A percentile compares a stretch with the other conserved stretches of the same genome.
phyloP scores from a whole-genome alignment of 2,113 vertebrate species.

The Limanda limanda region DNA sequence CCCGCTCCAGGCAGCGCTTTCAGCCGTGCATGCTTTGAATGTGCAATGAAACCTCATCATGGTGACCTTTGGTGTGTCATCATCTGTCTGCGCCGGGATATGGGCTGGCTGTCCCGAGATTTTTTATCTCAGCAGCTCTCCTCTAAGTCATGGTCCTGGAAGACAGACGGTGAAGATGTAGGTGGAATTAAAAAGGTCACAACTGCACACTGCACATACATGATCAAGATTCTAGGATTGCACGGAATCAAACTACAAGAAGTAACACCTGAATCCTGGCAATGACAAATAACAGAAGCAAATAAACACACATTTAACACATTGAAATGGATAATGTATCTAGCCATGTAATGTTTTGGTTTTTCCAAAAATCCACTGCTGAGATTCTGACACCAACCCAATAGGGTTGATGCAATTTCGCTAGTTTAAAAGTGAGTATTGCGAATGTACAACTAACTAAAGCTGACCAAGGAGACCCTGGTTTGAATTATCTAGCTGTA shows the following conservation, averaged over 20 bases:
- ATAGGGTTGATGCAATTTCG: no score
- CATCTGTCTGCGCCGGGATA: slow-evolving; percentile 38
- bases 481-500: not conserved
- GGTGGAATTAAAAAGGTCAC: slow-evolving; percentile 48
- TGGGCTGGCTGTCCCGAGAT: slow-evolving; percentile 20
- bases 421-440: no score
- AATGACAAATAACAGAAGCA: not conserved
- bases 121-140: slow-evolving; percentile 34
- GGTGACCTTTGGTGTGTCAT: slow-evolving; percentile 45
- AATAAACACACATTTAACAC: not conserved
- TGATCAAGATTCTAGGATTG: not conserved
- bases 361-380: no score
- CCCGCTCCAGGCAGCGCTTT: no score
- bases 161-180: slow-evolving; percentile 22
- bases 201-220: not conserved
- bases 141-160: slow-evolving; percentile 36
- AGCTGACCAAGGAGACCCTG: not conserved
- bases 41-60: slow-evolving; percentile 34
- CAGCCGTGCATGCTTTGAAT: slow-evolving; percentile 39
- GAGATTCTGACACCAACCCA: no score
- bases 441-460: no score
- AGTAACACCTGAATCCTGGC: not conserved
- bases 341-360: no score
- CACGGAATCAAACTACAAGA: not conserved
- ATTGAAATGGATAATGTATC: no score